phyloP scores from a whole-genome alignment of 2,113 vertebrate species.

The Crotalus helleri region DNA sequence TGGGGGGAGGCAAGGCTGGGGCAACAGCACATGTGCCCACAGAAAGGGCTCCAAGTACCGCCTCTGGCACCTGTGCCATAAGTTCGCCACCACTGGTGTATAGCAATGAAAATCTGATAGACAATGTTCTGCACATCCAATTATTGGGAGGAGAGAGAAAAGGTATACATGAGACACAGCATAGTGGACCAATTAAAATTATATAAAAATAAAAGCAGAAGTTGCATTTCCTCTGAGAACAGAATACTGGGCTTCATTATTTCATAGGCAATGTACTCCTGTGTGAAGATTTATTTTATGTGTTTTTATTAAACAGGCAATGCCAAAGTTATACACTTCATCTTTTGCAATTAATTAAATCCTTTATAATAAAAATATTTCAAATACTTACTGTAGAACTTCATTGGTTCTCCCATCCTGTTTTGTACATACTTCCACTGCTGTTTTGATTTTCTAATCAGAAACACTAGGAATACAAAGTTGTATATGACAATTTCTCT shows the following conservation, averaged over 20 bases:
- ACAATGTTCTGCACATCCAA: neutral
- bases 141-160: neutral
- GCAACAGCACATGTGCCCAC: too few relatives aligned
- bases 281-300: neutral
- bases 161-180: neutral
- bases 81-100: neutral
- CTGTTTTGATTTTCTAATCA: neutral
- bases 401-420: too few relatives aligned
- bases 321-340: neutral
- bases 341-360: neutral
- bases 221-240: neutral
- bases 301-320: neutral
- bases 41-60: too few relatives aligned
- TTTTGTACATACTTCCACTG: too few relatives aligned
- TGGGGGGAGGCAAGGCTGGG: too few relatives aligned
- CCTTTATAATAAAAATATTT: neutral
- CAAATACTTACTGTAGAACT: neutral
- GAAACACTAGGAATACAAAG: neutral
- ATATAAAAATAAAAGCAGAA: neutral
- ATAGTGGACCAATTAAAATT: neutral
- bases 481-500: neutral
- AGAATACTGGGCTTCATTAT: neutral
- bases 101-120: neutral
- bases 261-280: neutral
- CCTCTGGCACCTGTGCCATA: too few relatives aligned